Conservation (phyloP, 1,140 invertebrate genomes). For the Elymnias hypermnestra region DNA sequence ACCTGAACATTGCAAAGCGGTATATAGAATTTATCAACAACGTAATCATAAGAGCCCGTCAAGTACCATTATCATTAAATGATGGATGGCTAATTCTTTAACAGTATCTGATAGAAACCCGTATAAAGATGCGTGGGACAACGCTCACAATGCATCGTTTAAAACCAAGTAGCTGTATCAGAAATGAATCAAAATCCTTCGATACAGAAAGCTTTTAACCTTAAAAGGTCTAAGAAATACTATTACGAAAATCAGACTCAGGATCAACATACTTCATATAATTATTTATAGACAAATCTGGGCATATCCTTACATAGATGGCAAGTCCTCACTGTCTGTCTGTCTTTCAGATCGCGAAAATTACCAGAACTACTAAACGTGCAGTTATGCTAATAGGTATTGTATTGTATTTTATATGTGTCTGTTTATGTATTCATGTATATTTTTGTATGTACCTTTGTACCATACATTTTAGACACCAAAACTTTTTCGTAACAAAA, state of each 20-base stretch:
- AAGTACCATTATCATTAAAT: constrained; percentile 70
- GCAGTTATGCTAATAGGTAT: no score
- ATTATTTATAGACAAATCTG: no score
- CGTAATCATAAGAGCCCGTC: constrained; percentile 61
- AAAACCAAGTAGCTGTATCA: constrained; percentile 39
- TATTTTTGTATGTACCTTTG: no score
- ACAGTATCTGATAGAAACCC: constrained; percentile 58
- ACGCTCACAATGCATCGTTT: constrained; percentile 59
- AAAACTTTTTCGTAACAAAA: no score
- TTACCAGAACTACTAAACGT: no score
- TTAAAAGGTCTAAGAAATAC: constrained; percentile 16
- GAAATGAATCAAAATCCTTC: constrained; percentile 33
- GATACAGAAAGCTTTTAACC: constrained; percentile 20
- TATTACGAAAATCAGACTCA: background rate
- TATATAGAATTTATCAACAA: constrained; percentile 35
- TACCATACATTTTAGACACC: no score
- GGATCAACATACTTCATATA: no score
- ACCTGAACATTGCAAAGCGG: constrained; percentile 1
- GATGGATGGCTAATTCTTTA: constrained; percentile 71
- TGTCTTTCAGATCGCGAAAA: no score
- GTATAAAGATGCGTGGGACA: constrained; percentile 67
- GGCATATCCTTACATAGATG: no score
- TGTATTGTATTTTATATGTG: no score
- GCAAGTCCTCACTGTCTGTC: no score
- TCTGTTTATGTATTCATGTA: no score